Conservation (phyloP, 2,888 invertebrate genomes). For the Magallana nippona region DNA sequence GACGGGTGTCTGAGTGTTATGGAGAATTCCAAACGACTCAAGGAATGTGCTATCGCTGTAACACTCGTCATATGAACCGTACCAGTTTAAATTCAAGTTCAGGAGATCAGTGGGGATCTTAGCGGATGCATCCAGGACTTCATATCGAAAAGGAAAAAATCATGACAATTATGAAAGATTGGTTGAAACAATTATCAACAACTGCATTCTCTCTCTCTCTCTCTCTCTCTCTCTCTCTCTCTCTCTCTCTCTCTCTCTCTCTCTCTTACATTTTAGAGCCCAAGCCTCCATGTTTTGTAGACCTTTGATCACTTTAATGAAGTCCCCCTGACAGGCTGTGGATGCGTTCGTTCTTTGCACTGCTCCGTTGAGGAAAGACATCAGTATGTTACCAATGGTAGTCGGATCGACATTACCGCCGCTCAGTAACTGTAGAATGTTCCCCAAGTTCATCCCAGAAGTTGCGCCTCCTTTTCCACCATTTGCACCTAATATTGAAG, state of each 20-base stretch:
- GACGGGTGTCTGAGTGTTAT: background rate
- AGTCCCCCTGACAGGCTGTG: background rate
- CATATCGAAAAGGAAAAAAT: background rate
- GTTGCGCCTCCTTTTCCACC: background rate
- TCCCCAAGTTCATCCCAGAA: background rate
- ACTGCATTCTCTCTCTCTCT: too few species aligned
- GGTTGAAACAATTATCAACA: too few species aligned
- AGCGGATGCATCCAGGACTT: slow-evolving; percentile 6
- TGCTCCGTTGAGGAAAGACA: background rate
- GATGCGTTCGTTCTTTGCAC: background rate
- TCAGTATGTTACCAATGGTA: background rate
- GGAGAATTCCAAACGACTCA: background rate
- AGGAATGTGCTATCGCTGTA: background rate
- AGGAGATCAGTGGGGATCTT: slow-evolving; percentile 5
- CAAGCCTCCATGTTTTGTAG: background rate
- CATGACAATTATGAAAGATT: too few species aligned
- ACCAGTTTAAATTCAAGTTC: slow-evolving; percentile 17
- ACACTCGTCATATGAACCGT: slow-evolving; percentile 9
- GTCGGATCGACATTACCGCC: background rate
- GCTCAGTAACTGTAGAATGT: background rate
- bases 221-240: background rate
- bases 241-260: background rate
- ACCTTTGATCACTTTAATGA: background rate
- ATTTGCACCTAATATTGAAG: background rate
- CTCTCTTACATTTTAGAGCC: slow-evolving; percentile 11